phyloP scores from a whole-genome alignment of 2,797 vertebrate species.

The Spinibarbus caldwelli region DNA sequence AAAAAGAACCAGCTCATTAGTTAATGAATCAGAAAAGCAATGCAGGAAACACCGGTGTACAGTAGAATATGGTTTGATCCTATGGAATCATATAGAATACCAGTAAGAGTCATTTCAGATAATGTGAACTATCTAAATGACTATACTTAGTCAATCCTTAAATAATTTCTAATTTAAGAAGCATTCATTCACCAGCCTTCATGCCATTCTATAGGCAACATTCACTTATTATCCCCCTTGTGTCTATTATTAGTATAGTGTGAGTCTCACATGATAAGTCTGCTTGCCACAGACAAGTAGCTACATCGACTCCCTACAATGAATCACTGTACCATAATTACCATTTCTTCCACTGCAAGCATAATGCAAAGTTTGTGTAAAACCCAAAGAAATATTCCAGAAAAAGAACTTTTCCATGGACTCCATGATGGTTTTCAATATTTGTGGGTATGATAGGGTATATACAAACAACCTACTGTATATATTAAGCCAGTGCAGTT shows the following conservation, averaged over 20 bases:
- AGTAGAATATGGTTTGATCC: background rate
- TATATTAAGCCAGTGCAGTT: background rate
- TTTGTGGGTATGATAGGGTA: background rate
- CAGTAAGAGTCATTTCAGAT: slow-evolving; percentile 39
- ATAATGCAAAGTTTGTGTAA: slow-evolving; percentile 21
- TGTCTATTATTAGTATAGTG: slow-evolving; percentile 14
- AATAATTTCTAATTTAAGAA: background rate
- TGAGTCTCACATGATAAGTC: background rate
- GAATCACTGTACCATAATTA: slow-evolving; percentile 34
- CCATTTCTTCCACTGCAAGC: slow-evolving; percentile 16
- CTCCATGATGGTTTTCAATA: slow-evolving; percentile 5
- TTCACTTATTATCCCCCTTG: background rate
- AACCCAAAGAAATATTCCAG: slow-evolving; percentile 17
- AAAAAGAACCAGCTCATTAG: background rate
- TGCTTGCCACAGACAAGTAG: background rate
- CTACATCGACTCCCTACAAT: background rate
- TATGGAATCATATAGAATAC: background rate
- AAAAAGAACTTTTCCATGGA: slow-evolving; percentile 3
- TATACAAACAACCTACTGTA: background rate
- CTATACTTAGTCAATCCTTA: slow-evolving; percentile 1
- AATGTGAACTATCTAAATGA: slow-evolving; percentile 9
- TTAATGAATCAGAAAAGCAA: background rate
- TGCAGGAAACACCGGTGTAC: background rate
- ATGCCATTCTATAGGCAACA: background rate
- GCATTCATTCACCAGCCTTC: no score